A percentile compares a stretch with the other conserved stretches of the same genome.
phyloP scores from a whole-genome alignment of 1,140 invertebrate genomes.

The Saccostrea echinata region DNA sequence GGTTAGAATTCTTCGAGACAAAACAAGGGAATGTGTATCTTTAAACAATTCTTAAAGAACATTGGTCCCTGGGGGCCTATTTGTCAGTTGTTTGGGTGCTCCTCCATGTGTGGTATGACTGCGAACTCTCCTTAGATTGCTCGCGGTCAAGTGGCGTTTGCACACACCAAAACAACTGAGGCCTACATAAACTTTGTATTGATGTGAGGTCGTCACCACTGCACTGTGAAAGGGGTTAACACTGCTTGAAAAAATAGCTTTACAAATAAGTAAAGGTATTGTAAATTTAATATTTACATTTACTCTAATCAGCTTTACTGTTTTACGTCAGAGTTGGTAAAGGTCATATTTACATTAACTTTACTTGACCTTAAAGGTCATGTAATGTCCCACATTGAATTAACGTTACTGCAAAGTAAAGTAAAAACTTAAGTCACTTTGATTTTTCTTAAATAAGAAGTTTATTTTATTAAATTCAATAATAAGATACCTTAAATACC shows the following conservation, averaged over 20 bases:
- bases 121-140: not conserved
- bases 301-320: conserved; percentile 6
- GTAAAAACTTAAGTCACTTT: not conserved
- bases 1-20: too few relatives aligned
- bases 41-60: too few relatives aligned
- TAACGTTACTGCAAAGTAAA: not conserved
- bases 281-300: conserved; percentile 26
- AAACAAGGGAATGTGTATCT: too few relatives aligned
- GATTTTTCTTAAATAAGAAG: not conserved
- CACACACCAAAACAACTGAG: too few relatives aligned
- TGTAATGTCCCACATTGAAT: conserved; percentile 16
- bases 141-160: conserved; percentile 15
- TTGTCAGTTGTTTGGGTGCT: not conserved
- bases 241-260: conserved; percentile 31
- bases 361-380: conserved; percentile 1
- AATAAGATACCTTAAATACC: not conserved
- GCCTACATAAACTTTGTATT: too few relatives aligned
- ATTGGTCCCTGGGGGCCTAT: not conserved
- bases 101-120: not conserved
- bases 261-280: conserved; percentile 29
- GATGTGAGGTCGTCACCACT: too few relatives aligned
- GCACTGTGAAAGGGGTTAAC: not conserved
- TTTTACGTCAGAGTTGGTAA: conserved; percentile 22
- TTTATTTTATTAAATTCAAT: not conserved
- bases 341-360: conserved; percentile 15